Evolutionary conservation across 1,140 invertebrate species (phyloP), one percentile per base, ranked within the genome.

Genomic region (Neotoxoptera formosana): DNA sequence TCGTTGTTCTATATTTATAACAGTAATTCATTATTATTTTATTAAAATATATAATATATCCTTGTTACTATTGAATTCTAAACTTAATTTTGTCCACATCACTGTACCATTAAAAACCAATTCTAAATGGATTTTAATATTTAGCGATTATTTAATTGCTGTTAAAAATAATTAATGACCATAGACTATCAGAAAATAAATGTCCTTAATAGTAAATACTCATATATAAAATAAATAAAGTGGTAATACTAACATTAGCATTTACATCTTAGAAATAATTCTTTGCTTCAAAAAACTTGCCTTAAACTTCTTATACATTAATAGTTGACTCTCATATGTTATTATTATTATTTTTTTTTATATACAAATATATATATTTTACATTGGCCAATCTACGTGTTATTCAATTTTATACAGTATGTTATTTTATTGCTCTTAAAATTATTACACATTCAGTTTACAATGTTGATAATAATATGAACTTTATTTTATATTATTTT

Each of bases 371-470:
- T 51, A 51, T 53, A 30, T 86, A 56, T 7, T 41, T 41, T 90
- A 90, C 34, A 45, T 45, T 60, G 53, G 25, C 11, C 53, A 60
- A 41, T 60, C 45, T 60, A 90, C 7, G 4, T 60, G 25, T 41
- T 45, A 41, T 60, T 25, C 23, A 90, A 45, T 90, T 90, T 60
- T 41, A 90, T 90, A 36, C 9, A 25, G 23, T 89, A 90, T 45
- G 34, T 90, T 89, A 89, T 25, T 89, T 88, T 88, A 48, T 51
- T n/a, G 34, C 48, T 67, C 30, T 67, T n/a, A n/a, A 67, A 48
- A 88, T 88, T 88, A 20, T 48, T 88, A 48, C 30, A 89, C 45
- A n/a, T 41, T 17, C 41, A 90, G 51, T 41, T 45, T 60, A 7
- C 8, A 60, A 67, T 67, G 1, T 30, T 90, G 23, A 41, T 60